Conservation (phyloP, 2,113 vertebrate genomes). For the Apeltes quadracus region DNA sequence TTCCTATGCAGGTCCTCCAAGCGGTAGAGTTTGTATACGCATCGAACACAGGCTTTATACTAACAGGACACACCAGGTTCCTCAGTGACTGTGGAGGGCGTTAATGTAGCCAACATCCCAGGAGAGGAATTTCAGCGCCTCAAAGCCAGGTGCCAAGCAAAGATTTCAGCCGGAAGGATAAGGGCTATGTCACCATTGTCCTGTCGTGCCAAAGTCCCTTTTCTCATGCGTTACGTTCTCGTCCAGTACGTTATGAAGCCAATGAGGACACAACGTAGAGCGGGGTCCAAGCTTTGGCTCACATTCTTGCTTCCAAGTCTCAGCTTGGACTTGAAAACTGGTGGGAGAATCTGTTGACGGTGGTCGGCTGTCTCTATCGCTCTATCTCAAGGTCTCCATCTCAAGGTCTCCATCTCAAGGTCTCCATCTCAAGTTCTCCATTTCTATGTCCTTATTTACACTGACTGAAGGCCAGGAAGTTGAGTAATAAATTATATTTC, state of each 20-base stretch:
- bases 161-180: conserved; percentile 15
- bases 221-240: conserved; percentile 2
- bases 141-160: conserved; percentile 5
- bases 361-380: neutral
- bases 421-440: too few relatives aligned
- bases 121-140: conserved; percentile 9
- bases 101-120: conserved; percentile 8
- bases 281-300: conserved; percentile 8
- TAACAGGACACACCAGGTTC: conserved; percentile 17
- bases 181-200: conserved; percentile 10
- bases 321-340: conserved; percentile 4
- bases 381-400: neutral
- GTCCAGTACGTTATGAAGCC: neutral
- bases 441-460: neutral
- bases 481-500: conserved; percentile 4
- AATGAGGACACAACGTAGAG: conserved; percentile 7
- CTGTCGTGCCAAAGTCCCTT: conserved; percentile 4
- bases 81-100: neutral
- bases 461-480: conserved; percentile 9
- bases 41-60: conserved; percentile 33
- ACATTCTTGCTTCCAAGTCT: conserved; percentile 23
- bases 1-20: conserved; percentile 18
- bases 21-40: conserved; percentile 3
- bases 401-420: too few relatives aligned
- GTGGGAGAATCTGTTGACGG: conserved; percentile 8